Base-by-base conservation (phyloP, 2,797 vertebrate genomes). In the Aldrovandia affinis region DNA sequence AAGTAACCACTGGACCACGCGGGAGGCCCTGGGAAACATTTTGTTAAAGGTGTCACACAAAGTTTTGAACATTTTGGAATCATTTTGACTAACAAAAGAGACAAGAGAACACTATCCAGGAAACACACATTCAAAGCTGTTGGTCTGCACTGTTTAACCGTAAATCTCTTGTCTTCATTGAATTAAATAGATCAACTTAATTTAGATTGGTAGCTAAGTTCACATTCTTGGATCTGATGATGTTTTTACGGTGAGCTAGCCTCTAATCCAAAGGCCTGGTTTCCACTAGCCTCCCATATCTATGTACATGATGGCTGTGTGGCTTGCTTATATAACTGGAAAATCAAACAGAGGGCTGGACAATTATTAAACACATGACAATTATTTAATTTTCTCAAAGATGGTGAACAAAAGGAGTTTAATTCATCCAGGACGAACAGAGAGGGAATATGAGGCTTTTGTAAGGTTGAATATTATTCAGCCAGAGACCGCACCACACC, bases 331-430 rank as follows among this genome's bases (percentile, higher is more conserved):
- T 44, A n/a, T 10, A 10, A 77, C 20, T 47, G 73, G 73, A 77
- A 77, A 44, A 44, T 77, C 42, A 44, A 77, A 77, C 73, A 77
- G 47, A 14, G 14, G 14, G 65, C 65, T 7, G 1, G 73, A n/a
- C 10, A 44, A 77, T 77, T 77, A 77, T 77, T 47, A 77, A 44
- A 44, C 22, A 44, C 73, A 77, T 44, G 20, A 44, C 39, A 77
- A 77, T 47, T 77, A 77, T 47, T 77, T 44, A 77, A 77, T 77
- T 42, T n/a, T 3, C 8, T 77, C 25, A 47, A 77, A 10, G 42
- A 77, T 77, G 2, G 10, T 7, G 18, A 47, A 44, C 22, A 77
- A 47, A 25, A 77, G 33, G 68, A 39, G 20, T 47, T 47, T 77
- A 25, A 22, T 77, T 77, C 20, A 44, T 9, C 22, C 73, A 77